phyloP scores from a whole-genome alignment of 2,113 vertebrate species.

The Marmota monax region DNA sequence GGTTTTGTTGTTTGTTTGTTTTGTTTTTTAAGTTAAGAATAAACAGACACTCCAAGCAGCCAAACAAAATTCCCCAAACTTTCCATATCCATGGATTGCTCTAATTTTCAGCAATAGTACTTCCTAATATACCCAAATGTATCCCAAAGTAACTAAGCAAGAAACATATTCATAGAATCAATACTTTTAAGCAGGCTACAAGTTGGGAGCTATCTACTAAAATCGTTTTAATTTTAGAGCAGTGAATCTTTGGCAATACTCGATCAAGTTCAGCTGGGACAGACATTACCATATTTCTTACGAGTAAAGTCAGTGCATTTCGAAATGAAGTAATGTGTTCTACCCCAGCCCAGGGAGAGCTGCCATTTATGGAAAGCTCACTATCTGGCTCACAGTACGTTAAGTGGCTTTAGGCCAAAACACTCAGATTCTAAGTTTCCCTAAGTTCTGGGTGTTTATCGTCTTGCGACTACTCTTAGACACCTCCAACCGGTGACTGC shows the following conservation, averaged over 20 bases:
- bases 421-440: neutral
- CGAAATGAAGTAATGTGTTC: constrained; percentile 35
- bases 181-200: neutral
- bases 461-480: neutral
- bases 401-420: constrained; percentile 52
- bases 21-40: no score
- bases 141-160: neutral
- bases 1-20: no score
- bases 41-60: neutral
- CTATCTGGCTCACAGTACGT: neutral
- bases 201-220: constrained; percentile 26
- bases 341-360: neutral
- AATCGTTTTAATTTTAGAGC: constrained; percentile 54
- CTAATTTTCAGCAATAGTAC: neutral
- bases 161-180: neutral
- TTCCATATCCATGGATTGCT: neutral
- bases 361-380: constrained; percentile 11
- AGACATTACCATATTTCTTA: neutral
- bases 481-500: neutral
- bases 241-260: constrained; percentile 51
- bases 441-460: neutral
- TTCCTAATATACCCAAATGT: constrained; percentile 4
- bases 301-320: neutral
- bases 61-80: neutral
- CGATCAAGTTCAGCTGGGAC: constrained; percentile 15